Base-by-base conservation (phyloP, 2,113 vertebrate genomes). In the Nesogale talazaci region DNA sequence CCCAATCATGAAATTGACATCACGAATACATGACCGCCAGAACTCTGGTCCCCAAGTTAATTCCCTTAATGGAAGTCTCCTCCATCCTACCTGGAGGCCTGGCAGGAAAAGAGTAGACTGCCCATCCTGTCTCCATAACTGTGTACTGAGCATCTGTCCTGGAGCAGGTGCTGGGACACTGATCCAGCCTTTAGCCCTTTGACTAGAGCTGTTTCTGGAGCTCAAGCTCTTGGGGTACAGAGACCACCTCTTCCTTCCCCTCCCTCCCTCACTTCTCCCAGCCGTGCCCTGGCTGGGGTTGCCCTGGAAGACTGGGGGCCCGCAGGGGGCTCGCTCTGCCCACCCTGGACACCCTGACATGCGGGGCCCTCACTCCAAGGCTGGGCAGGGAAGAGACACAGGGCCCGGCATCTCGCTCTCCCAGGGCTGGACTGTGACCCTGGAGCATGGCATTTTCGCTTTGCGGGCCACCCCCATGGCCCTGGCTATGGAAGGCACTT, bases 251-350 rank as follows among this genome's bases (percentile, higher is more conserved):
- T 72, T 38, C 57, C 52, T 14, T n/a, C 40, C 65, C 57, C 34
- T 10, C 20, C 23, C 23, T 19, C 23, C 29, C 0, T 29, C 8
- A n/a, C 69, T 20, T 15, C 17, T 4, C 38, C 23, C 40, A 46
- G 74, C 25, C 16, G 27, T 77, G 16, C 70, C 19, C 56, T 36
- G 65, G 27, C 10, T 6, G 2, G 27, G 42, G 22, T 3, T 17
- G 29, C 14, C 19, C 19, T 20, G 19, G 6, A 10, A 9, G 27
- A n/a, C 0, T 2, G 4, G 14, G 25, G 4, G 40, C 0, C 7
- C 31, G 59, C 7, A 1, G 22, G 17, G 2, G 10, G 0, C 0
- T 12, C 61, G 12, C 17, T 34, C 5, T 15, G 19, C 4, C 1
- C 63, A 9, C 7, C 4, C 27, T 75, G 77, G 4, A 72, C 15